Conservation (phyloP, 2,888 invertebrate species). For the Phaonia tiefii region DNA sequence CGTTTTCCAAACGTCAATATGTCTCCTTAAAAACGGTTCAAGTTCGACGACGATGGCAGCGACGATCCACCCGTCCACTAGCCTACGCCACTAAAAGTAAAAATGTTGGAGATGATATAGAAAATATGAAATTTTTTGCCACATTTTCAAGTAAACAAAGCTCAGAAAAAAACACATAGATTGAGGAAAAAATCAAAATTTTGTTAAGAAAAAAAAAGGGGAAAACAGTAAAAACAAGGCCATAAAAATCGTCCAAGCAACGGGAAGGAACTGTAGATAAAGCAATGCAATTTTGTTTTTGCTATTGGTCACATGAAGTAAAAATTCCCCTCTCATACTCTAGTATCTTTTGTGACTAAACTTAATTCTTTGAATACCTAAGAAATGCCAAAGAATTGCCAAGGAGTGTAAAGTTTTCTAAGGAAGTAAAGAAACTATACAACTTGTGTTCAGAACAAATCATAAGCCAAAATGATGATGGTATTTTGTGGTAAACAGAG, state of each 20-base stretch:
- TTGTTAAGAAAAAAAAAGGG: conserved; percentile 29
- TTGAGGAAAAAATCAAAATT: not conserved
- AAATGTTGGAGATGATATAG: conserved; percentile 32
- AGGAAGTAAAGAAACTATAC: conserved; percentile 25
- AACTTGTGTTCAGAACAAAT: conserved; percentile 41
- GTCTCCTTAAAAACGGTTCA: conserved; percentile 58
- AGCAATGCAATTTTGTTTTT: conserved; percentile 13
- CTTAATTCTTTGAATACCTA: conserved; percentile 49
- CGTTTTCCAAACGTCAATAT: conserved; percentile 56
- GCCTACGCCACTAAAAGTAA: conserved; percentile 52
- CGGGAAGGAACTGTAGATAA: not conserved
- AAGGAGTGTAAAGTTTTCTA: not conserved
- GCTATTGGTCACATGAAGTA: conserved; percentile 46
- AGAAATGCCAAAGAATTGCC: not conserved
- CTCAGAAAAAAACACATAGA: not conserved
- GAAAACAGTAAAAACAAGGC: conserved; percentile 43
- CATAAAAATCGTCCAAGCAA: conserved; percentile 38
- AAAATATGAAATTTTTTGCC: conserved; percentile 23
- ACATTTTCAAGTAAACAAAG: conserved; percentile 19
- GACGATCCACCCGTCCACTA: too few species aligned
- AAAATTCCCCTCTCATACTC: not conserved
- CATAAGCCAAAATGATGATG: conserved; percentile 45
- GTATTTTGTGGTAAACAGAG: conserved; percentile 47
- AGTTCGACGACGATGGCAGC: conserved; percentile 44
- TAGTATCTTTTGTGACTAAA: not conserved